Percentiles rank a stretch among this genome's conserved stretches.
Evolutionary conservation across 92 coral and sea anemone genomes (phyloP).

Genomic region (Isaurus tuberculatus): DNA sequence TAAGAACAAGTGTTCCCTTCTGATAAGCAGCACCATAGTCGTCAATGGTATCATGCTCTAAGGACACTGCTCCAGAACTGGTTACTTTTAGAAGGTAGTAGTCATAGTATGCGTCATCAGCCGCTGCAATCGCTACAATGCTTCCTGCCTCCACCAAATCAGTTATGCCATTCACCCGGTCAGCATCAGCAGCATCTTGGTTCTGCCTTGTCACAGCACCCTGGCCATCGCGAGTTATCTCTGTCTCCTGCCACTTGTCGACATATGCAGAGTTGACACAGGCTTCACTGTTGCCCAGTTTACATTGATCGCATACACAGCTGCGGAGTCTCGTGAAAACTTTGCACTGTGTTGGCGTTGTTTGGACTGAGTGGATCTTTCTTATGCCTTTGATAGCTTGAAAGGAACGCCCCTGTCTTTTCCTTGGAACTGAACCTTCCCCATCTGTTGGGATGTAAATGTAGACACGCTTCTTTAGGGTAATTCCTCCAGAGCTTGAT

Average conservation of each 20-base stretch:
- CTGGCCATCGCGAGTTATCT: slow-evolving; percentile 8
- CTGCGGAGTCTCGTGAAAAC: slow-evolving; percentile 32
- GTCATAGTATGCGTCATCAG: slow-evolving; percentile 36
- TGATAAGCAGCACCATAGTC: slow-evolving; percentile 36
- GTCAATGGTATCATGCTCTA: slow-evolving; percentile 3
- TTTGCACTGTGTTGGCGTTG: slow-evolving; percentile 39
- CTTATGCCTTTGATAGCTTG: slow-evolving; percentile 49
- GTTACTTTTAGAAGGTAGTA: slow-evolving; percentile 40
- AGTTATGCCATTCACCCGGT: neutral
- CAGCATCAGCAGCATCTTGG: slow-evolving; percentile 27
- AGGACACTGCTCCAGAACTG: slow-evolving; percentile 21
- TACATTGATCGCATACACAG: slow-evolving; percentile 27
- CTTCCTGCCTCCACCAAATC: slow-evolving; percentile 21
- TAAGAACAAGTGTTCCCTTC: neutral
- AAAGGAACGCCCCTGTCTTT: slow-evolving; percentile 40
- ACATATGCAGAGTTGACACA: slow-evolving; percentile 17
- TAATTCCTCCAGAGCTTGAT: slow-evolving; percentile 27
- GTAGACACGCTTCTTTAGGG: slow-evolving; percentile 29
- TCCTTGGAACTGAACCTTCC: slow-evolving; percentile 23
- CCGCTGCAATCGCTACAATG: slow-evolving; percentile 49
- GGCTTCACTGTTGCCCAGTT: slow-evolving; percentile 18
- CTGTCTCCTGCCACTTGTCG: slow-evolving; percentile 25
- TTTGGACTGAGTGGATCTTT: slow-evolving; percentile 52
- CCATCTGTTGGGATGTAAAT: slow-evolving; percentile 18
- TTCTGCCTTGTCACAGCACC: slow-evolving; percentile 11